A percentile compares a stretch with the other conserved stretches of the same genome.
Conservation (phyloP, 2,888 invertebrate genomes). For the Blastobasis adustella region DNA sequence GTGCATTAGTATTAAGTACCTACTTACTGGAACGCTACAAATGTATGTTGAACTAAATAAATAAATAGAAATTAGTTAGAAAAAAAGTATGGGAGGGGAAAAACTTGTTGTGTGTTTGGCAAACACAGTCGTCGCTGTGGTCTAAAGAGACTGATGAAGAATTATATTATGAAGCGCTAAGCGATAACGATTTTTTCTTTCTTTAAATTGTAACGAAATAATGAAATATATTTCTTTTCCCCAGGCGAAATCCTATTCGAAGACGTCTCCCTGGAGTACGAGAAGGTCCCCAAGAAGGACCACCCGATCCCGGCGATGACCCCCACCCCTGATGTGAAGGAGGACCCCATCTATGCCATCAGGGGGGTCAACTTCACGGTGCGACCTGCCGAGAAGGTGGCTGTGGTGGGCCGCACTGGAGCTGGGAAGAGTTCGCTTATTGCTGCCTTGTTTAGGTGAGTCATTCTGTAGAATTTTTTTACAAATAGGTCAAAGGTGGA, state of each 20-base stretch:
- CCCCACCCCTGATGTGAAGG: conserved; percentile 59
- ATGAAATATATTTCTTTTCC: neutral
- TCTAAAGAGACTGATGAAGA: no score
- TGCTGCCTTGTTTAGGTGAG: conserved; percentile 81
- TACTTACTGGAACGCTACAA: no score
- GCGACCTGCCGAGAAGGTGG: conserved; percentile 77
- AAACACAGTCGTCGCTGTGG: no score
- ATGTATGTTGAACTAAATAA: no score
- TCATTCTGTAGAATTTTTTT: neutral
- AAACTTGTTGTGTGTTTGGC: no score
- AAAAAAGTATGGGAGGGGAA: no score
- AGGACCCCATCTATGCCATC: conserved; percentile 48
- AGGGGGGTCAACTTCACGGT: conserved; percentile 71
- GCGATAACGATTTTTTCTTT: no score
- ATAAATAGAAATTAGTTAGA: no score
- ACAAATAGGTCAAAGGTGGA: no score
- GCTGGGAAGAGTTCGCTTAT: conserved; percentile 88
- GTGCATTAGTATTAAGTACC: no score
- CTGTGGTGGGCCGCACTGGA: conserved; percentile 88
- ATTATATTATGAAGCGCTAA: no score
- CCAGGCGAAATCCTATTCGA: conserved; percentile 61
- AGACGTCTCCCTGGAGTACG: conserved; percentile 58
- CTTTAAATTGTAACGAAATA: no score
- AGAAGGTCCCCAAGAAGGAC: conserved; percentile 41
- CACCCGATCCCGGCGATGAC: conserved; percentile 8